These are phyloP conservation scores for Microchirus variegatus DNA, from an alignment of 2,797 vertebrate genomes.

Conservation along the genomic window DNA sequence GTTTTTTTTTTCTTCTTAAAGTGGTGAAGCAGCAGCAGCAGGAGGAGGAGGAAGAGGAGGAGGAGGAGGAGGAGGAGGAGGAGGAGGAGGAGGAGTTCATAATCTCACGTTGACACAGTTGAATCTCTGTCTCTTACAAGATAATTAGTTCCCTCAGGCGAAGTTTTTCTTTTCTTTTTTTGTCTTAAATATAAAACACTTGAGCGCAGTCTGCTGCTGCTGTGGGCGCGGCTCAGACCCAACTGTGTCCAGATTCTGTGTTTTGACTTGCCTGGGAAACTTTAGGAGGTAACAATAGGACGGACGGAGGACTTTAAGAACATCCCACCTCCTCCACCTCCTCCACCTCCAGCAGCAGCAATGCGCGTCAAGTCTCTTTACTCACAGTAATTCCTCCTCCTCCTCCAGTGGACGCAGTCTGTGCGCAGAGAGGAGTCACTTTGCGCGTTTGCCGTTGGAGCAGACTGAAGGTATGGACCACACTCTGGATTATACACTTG, in stretches of 20 bases:
- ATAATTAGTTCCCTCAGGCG: conserved; percentile 65
- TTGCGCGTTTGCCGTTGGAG: conserved; percentile 25
- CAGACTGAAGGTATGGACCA: conserved; percentile 65
- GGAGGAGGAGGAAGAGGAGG: too few species aligned
- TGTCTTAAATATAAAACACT: conserved; percentile 7
- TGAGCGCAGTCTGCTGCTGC: conserved; percentile 48
- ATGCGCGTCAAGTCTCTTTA: conserved; percentile 27
- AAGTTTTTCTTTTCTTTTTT: conserved; percentile 42
- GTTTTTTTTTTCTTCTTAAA: conserved; percentile 13
- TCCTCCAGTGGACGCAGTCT: conserved; percentile 26
- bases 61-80: conserved; percentile 31
- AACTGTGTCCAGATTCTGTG: conserved; percentile 68
- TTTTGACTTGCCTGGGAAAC: conserved; percentile 78
- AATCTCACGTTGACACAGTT: conserved; percentile 26
- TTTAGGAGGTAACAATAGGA: conserved; percentile 67
- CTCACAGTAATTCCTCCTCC: conserved; percentile 24
- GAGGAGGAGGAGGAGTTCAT: conserved; percentile 37
- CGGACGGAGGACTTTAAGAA: conserved; percentile 58
- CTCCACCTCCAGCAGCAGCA: too few species aligned
- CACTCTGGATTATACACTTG: background rate
- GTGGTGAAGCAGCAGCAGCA: conserved; percentile 6
- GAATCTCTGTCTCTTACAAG: conserved; percentile 44
- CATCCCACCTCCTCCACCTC: too few species aligned
- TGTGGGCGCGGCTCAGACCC: conserved; percentile 78
- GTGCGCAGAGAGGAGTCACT: conserved; percentile 13